phyloP scores from a whole-genome alignment of 2,113 vertebrate species.

The Camelus dromedarius region DNA sequence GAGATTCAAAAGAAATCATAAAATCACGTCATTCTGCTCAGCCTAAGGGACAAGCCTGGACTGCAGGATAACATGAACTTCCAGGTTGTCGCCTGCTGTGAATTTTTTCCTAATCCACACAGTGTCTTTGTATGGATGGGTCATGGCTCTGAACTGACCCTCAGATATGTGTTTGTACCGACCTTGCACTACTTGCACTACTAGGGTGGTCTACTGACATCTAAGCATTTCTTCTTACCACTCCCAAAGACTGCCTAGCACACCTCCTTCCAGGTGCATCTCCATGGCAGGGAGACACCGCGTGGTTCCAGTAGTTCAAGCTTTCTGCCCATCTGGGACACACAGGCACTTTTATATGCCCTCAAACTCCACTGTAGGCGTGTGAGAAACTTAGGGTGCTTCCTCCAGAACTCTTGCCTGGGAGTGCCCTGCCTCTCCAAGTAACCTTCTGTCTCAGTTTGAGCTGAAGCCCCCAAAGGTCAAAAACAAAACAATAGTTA shows the following conservation, averaged over 20 bases:
- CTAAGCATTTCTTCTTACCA: not conserved
- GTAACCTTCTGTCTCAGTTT: not conserved
- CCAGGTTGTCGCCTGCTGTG: not conserved
- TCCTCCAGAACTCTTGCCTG: not conserved
- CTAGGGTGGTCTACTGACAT: too few species aligned
- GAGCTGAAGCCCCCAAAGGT: not conserved
- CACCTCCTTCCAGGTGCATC: accelerated
- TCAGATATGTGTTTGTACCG: not conserved
- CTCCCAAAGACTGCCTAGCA: too few species aligned
- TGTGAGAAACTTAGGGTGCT: not conserved
- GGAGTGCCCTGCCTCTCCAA: not conserved
- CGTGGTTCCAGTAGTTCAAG: not conserved
- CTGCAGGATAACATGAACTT: not conserved
- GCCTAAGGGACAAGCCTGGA: not conserved
- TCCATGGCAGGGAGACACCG: too few species aligned
- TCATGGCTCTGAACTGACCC: not conserved
- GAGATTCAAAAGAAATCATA: not conserved
- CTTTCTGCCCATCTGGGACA: not conserved
- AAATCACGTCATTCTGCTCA: not conserved
- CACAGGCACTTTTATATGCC: not conserved
- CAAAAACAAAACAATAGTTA: not conserved
- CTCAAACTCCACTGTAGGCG: not conserved
- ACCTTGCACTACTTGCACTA: not conserved
- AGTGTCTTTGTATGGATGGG: not conserved
- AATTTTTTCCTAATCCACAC: not conserved